Base-by-base conservation (phyloP, 1,140 invertebrate species). In the Lineus longissimus region DNA sequence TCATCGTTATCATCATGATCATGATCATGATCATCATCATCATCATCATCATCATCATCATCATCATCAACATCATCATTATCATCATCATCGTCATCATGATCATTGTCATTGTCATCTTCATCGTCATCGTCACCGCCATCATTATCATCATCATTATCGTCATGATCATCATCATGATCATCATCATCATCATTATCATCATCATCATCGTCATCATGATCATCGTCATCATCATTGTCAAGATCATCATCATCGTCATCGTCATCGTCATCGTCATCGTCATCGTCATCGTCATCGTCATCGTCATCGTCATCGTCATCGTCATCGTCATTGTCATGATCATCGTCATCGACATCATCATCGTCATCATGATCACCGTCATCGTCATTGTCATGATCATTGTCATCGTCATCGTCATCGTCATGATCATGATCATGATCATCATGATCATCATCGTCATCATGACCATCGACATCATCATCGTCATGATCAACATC, bases 21-120 rank as follows among this genome's bases (percentile, higher is more conserved):
- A 58, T 58, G 36, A 54, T 51, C 59, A 54, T 61, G 36, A 54
- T 61, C 59, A 55, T 61, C 59, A 54, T 51, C 59, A 54, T 61
- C 59, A 54, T 61, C 59, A 54, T 61, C 59, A 54, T 61, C 59
- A 54, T 61, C 59, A 54, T 61, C 41, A 54, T 61, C 59, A 54
- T 61, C 59, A 54, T 61, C 59, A 54, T 61, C 59, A 54, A 55
- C 59, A 54, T 33, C 59, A 54, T n/a, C n/a, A n/a, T n/a, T n/a
- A n/a, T n/a, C n/a, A n/a, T n/a, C n/a, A n/a, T n/a, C n/a, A n/a
- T n/a, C n/a, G n/a, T n/a, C n/a, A n/a, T n/a, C n/a, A n/a, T n/a
- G n/a, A n/a, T n/a, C n/a, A n/a, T n/a, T n/a, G 19, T 51, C 59
- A 54, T 61, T 41, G 19, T 61, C 59, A 54, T 61, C 59, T 15